Evolutionary conservation across 2,888 invertebrate species (phyloP), one percentile per base, ranked within the genome.

Genomic region (Patella pellucida): DNA sequence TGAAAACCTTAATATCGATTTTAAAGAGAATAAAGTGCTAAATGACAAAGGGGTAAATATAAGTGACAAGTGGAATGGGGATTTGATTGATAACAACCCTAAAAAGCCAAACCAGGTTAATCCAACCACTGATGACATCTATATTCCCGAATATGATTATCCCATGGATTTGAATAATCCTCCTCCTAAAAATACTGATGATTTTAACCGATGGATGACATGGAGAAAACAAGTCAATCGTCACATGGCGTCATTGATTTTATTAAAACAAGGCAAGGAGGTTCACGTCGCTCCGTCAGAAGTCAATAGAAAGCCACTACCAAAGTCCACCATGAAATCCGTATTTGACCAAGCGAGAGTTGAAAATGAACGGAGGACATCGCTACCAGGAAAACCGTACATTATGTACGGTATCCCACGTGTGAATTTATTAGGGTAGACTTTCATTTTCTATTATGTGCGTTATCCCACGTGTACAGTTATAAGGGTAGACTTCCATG

Each of bases 371-470:
- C 31, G 23, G 51, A 75, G 41, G 7, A 82, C 81, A 5, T 76
- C 78, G 0, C 74, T 82, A 2, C 75, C 78, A 1, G 80, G 76
- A 2, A 77, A 78, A 62, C 81, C 81, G 3, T 82, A 78, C 69
- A 74, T 82, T 68, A 82, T 82, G 81, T 82, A 80, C 72, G 81
- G 81, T 12, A 82, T 82, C 23, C 81, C 81, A 12, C 73, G 81
- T 51, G 81, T 76, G 12, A 75, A 78, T 12, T 72, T 81, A 23
- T 23, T 68, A 41, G 69, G 15, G 16, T 31, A 50, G 62, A 52
- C 31, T 31, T 31, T 31, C 31, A 4, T 31, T 3, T 27, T 3
- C 1, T 1, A 27, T 1, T 1, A 27, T 27, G 3, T 4, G 7
- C 31, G 31, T 31, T 31, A n/a, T n/a, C n/a, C n/a, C n/a, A n/a